These are phyloP conservation scores for Drosophila funebris DNA, from an alignment of 1,140 invertebrate species.

Conservation along the genomic window DNA sequence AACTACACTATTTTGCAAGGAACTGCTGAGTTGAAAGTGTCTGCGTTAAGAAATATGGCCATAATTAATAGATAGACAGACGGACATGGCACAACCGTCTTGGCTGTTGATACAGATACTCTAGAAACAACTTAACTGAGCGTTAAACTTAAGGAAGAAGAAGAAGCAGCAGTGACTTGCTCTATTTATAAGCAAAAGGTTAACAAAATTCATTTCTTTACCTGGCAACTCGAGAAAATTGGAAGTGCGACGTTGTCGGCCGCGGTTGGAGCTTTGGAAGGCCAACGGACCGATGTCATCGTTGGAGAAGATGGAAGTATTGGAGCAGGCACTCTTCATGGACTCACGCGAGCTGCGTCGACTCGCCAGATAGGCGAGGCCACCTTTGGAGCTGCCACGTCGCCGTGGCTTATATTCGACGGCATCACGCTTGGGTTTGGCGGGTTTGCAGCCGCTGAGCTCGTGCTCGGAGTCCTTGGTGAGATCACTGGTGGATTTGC, in stretches of 20 bases:
- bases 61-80: too few species aligned
- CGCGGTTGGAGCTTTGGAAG: conserved; percentile 89
- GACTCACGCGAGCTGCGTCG: conserved; percentile 88
- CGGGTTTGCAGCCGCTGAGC: conserved; percentile 62
- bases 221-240: conserved; percentile 95
- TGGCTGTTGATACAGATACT: too few species aligned
- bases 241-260: conserved; percentile 90
- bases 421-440: conserved; percentile 50
- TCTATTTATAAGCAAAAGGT: too few species aligned
- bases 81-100: too few species aligned
- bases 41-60: too few species aligned
- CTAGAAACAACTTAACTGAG: too few species aligned
- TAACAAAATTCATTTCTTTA: too few species aligned
- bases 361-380: conserved; percentile 90
- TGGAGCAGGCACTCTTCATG: conserved; percentile 87
- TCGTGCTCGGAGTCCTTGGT: conserved; percentile 85
- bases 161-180: too few species aligned
- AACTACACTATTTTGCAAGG: too few species aligned
- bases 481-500: conserved; percentile 90
- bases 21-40: too few species aligned
- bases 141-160: too few species aligned
- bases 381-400: conserved; percentile 85
- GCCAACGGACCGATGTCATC: conserved; percentile 90
- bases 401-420: conserved; percentile 71
- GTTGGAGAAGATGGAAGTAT: conserved; percentile 86